A percentile compares a stretch with the other conserved stretches of the same genome.
phyloP scores from a whole-genome alignment of 2,888 invertebrate species.

The Candidula unifasciata region DNA sequence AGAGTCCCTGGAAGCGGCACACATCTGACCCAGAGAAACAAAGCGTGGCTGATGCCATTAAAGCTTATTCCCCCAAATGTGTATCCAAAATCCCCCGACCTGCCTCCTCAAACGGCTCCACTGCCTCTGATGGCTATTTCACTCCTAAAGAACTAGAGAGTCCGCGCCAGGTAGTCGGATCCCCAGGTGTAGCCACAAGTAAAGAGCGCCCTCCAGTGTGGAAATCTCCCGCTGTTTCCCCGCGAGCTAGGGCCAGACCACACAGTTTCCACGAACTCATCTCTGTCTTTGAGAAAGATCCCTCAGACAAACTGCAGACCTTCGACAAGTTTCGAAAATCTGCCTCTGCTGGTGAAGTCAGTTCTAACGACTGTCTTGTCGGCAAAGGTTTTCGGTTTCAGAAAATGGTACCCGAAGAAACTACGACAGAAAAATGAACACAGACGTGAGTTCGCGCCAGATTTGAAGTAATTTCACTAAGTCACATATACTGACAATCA shows the following conservation, averaged over 20 bases:
- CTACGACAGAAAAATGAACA: no score
- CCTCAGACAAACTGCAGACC: constrained; percentile 57
- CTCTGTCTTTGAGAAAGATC: constrained; percentile 64
- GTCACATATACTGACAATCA: no score
- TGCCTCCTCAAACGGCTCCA: background rate
- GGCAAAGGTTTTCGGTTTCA: no score
- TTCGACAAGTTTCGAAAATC: constrained; percentile 64
- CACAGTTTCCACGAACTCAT: constrained; percentile 71
- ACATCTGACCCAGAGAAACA: constrained; percentile 46
- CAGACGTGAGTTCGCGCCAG: no score
- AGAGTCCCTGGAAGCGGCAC: constrained; percentile 56
- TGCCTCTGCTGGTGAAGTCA: constrained; percentile 66
- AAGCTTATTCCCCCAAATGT: background rate
- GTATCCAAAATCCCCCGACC: background rate
- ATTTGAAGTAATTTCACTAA: no score
- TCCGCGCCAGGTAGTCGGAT: background rate
- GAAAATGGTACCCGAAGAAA: no score
- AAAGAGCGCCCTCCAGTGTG: constrained; percentile 1
- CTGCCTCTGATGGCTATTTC: background rate
- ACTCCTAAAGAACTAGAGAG: constrained; percentile 9
- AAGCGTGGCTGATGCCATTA: constrained; percentile 5
- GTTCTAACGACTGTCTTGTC: constrained; percentile 40
- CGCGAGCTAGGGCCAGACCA: constrained; percentile 59
- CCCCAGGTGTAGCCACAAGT: background rate
- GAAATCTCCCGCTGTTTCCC: constrained; percentile 7